Evolutionary conservation across 2,113 vertebrate genomes (phyloP), one percentile per base, ranked within the genome.

Genomic region (Upupa epops): DNA sequence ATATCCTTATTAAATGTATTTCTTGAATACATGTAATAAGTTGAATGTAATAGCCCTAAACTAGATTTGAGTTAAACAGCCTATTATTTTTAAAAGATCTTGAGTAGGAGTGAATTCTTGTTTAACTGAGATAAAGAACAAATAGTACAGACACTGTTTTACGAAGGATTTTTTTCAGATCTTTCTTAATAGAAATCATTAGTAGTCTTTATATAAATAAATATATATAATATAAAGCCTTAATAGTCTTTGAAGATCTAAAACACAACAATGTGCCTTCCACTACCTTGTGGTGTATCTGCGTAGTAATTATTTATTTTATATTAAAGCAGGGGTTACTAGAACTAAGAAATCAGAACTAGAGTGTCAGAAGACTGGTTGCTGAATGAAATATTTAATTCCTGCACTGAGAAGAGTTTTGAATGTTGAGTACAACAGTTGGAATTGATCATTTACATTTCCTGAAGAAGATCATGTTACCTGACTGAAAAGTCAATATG

Each of bases 81-180:
- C 3, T 56, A 4, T 18, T 59, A 32, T 25, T 64, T 14, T 18
- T 52, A n/a, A 17, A 56, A 24, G 4, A 10, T 69, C 55, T 80
- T 77, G 17, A 56, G 11, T 32, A 69, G 48, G 5, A 64, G 17
- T 52, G n/a, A 52, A n/a, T n/a, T 64, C 24, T 17, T 75, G 5
- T 32, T 31, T 17, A 32, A 31, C 13, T 40, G 83, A 59, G 17
- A 12, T 63, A 59, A 65, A 52, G 13, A 32, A 28, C 4, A 73
- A 52, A 6, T 68, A 68, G 3, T 8, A 29, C 9, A 6, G 3
- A 19, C 3, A 61, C 8, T 34, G 2, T 65, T 83, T 28, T 17
- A 40, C 70, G 49, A 76, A 32, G 40, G 1, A 49, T 63, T 68
- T 19, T 0, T 4, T 26, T 12, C 6, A 40, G 48, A 55, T 0